Evolutionary conservation across 2,888 invertebrate genomes (phyloP).

Genomic region (Thereva nobilitata): DNA sequence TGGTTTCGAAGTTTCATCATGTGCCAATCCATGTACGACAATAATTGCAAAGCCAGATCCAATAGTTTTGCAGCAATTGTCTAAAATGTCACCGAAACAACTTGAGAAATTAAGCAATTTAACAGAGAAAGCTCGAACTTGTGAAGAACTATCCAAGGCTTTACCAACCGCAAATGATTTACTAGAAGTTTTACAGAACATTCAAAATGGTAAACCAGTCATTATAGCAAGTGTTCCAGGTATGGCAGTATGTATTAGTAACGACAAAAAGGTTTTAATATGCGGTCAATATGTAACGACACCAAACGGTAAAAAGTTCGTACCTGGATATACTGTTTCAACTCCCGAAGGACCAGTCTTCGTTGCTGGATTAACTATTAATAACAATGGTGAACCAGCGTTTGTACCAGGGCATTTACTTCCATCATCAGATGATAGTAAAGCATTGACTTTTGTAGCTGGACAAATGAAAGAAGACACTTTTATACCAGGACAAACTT

Average conservation of each 20-base stretch:
- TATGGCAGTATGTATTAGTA: slow-evolving; percentile 67
- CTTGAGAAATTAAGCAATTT: no score
- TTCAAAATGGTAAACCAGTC: no score
- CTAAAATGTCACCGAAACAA: no score
- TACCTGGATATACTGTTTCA: slow-evolving; percentile 75
- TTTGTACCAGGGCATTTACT: slow-evolving; percentile 67
- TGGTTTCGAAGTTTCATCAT: no score
- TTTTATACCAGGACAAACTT: slow-evolving; percentile 68
- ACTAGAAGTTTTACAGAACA: no score
- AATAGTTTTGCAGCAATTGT: no score
- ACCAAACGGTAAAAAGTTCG: slow-evolving; percentile 70
- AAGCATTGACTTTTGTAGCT: slow-evolving; percentile 69
- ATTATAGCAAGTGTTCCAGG: slow-evolving; percentile 64
- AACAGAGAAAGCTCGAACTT: no score
- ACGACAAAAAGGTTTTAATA: slow-evolving; percentile 67
- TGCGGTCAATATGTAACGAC: slow-evolving; percentile 74
- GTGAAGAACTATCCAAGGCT: no score
- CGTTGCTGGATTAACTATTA: slow-evolving; percentile 73
- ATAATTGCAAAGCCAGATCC: no score
- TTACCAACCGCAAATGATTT: no score
- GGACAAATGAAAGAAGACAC: slow-evolving; percentile 68
- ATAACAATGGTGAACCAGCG: slow-evolving; percentile 68
- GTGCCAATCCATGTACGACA: no score
- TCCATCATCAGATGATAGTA: slow-evolving; percentile 53
- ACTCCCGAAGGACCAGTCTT: slow-evolving; percentile 70